Evolutionary conservation across 23 tunicate species (phyloP).

Genomic region (Diplosoma virens): DNA sequence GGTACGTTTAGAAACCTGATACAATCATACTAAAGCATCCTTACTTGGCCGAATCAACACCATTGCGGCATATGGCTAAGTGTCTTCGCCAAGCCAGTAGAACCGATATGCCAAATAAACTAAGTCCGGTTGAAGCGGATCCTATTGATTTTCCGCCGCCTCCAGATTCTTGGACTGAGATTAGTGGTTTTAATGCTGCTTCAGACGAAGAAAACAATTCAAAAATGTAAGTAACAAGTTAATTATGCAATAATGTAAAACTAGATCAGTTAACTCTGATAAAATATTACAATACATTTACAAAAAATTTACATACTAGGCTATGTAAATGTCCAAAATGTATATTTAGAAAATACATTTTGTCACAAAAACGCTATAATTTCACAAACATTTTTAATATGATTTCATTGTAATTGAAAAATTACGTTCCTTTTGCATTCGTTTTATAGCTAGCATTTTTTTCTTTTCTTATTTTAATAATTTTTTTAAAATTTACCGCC

Average conservation of each 20-base stretch:
- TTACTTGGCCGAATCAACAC: slow-evolving; percentile 62
- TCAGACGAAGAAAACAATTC: not conserved
- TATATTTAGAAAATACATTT: no score
- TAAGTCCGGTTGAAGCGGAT: not conserved
- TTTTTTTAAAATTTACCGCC: no score
- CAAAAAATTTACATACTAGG: no score
- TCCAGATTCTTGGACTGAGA: not conserved
- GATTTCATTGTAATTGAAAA: no score
- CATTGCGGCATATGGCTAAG: slow-evolving; percentile 78
- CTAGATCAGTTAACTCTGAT: no score
- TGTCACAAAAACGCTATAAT: no score
- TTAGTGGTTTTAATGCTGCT: not conserved
- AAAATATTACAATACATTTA: no score
- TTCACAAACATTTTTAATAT: no score
- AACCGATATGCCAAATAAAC: slow-evolving; percentile 4
- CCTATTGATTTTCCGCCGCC: not conserved
- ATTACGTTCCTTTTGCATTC: no score
- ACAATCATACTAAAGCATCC: slow-evolving; percentile 65
- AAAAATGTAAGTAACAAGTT: not conserved
- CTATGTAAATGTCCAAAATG: no score
- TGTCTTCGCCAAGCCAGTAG: slow-evolving; percentile 66
- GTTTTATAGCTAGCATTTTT: no score
- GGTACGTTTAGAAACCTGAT: slow-evolving; percentile 49
- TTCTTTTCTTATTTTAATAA: no score
- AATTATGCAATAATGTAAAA: not conserved